Base-by-base conservation (phyloP, 2,888 invertebrate species). In the Tenthredo mesomela region DNA sequence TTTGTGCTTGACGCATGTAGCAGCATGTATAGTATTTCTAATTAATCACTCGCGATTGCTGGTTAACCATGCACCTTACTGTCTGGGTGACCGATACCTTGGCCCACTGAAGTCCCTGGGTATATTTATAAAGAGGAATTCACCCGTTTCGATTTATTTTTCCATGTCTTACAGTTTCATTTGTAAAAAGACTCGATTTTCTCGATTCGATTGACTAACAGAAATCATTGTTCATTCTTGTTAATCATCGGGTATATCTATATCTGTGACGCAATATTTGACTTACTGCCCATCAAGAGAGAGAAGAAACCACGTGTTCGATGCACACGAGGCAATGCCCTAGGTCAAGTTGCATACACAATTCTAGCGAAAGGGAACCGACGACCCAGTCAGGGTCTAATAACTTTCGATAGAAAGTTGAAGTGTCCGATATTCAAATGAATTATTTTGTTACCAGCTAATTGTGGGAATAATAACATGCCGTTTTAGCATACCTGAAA, bases 371-470 rank as follows among this genome's bases (percentile, higher is more conserved):
- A 77, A 77, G 77, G 54, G 7, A 77, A 77, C 50, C 33, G 50
- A 10, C 54, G 77, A 77, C 29, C 25, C 29, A 25, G 43, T 75
- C 75, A 50, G 43, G 75, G 47, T 75, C 47, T 75, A 47, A 25
- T 75, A 77, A 77, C 77, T 77, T 50, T 77, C 50, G 54, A 25
- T 50, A 29, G 33, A 83, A 67, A 83, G 67, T 83, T 71, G n/a
- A 37, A 7, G 40, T 83, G 47, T 83, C 50, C 10, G 37, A 77
- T 77, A 54, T 73, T 67, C n/a, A 40, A 65, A 61, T 18, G 61
- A 71, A 40, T 43, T 70, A 83, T 37, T 71, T 21, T 47, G 18
- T n/a, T 71, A 12, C 9, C 43, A 12, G 10, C 43, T 40, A 73
- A 43, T 73, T 43, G 43, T 18, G 21, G 40, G 25, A 43, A 43